Conservation (phyloP, 2,888 invertebrate species). For the Volucella inanis region DNA sequence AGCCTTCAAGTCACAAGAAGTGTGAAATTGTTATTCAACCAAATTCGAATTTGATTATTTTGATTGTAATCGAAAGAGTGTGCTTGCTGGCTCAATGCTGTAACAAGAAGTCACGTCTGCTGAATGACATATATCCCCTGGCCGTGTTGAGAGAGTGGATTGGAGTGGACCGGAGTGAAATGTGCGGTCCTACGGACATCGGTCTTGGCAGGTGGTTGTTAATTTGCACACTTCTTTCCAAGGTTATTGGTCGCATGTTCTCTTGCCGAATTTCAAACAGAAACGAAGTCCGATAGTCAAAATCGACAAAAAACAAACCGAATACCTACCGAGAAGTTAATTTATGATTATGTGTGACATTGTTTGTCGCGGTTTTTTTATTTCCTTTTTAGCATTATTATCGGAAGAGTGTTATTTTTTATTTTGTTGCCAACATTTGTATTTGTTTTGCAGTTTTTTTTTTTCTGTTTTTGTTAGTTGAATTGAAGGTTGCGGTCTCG, state of each 20-base stretch:
- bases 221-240: slow-evolving; percentile 16
- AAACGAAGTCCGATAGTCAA: slow-evolving; percentile 16
- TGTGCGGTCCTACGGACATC: slow-evolving; percentile 29
- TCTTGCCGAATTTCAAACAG: slow-evolving; percentile 36
- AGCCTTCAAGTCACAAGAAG: slow-evolving; percentile 37
- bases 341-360: slow-evolving; percentile 38
- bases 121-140: slow-evolving; percentile 1
- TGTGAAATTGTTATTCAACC: slow-evolving; percentile 48
- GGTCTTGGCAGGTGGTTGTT: slow-evolving; percentile 21
- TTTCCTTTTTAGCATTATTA: neutral
- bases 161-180: neutral
- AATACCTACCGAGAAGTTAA: neutral
- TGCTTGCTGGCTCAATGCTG: neutral
- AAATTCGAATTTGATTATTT: slow-evolving; percentile 12
- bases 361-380: neutral
- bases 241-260: slow-evolving; percentile 28
- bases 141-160: neutral
- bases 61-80: slow-evolving; percentile 11
- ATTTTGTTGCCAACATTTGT: neutral
- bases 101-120: slow-evolving; percentile 14
- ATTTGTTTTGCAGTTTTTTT: neutral
- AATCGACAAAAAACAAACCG: neutral
- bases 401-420: neutral
- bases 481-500: too few relatives aligned
- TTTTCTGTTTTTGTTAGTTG: too few relatives aligned